These are phyloP conservation scores for Drosophila nr. perissopoda DNA, from an alignment of 2,888 invertebrate species.

Conservation along the genomic window DNA sequence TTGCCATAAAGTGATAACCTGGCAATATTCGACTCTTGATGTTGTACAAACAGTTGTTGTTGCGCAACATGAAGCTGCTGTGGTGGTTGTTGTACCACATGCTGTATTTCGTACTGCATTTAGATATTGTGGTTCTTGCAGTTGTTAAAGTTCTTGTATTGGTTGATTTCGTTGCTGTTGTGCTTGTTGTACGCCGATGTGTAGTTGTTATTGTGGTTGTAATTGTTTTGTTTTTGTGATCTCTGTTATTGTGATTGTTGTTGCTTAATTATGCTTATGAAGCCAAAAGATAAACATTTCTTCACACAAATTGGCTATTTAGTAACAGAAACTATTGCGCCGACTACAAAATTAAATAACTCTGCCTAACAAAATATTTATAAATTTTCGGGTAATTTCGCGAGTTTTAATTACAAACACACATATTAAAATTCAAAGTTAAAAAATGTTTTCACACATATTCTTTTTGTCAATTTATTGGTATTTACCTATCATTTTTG, in stretches of 20 bases:
- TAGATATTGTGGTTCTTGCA: conserved; percentile 10
- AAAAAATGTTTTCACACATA: not conserved
- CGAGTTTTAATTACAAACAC: not conserved
- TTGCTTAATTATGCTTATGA: conserved; percentile 31
- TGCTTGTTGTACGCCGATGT: not conserved
- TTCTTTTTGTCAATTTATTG: not conserved
- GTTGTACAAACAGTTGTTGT: conserved; percentile 12
- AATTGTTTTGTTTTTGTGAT: conserved; percentile 6
- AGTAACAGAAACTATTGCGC: not conserved
- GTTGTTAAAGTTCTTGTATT: conserved; percentile 14
- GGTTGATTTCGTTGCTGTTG: conserved; percentile 1
- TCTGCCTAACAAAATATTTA: not conserved
- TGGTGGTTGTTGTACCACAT: conserved; percentile 14
- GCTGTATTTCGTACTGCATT: conserved; percentile 3
- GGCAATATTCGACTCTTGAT: conserved; percentile 13
- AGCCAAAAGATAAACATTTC: not conserved
- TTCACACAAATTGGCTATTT: not conserved
- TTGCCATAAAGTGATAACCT: conserved; percentile 4
- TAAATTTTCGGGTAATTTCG: not conserved
- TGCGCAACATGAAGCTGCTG: not conserved
- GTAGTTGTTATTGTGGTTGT: conserved; percentile 5
- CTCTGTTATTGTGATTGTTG: conserved; percentile 9
- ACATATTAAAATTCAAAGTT: too few species aligned
- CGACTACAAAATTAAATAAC: not conserved
- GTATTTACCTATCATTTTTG: conserved; percentile 20